Evolutionary conservation across 2,113 vertebrate genomes (phyloP).

Genomic region (Phaetusa simplex): DNA sequence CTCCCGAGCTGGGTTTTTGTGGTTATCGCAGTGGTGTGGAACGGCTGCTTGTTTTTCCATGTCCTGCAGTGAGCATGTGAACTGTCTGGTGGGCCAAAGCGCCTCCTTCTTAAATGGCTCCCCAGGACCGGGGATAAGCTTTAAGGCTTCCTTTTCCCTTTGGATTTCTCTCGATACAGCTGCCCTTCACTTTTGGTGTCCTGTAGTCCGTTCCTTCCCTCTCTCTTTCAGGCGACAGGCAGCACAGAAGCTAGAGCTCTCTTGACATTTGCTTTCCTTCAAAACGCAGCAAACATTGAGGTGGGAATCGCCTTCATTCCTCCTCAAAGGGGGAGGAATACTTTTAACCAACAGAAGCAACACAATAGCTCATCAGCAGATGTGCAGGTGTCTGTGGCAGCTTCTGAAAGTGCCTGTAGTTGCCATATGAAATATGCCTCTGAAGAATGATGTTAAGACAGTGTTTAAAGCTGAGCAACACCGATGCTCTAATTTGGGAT

Average conservation of each 20-base stretch:
- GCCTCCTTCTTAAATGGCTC: not conserved
- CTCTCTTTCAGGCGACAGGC: not conserved
- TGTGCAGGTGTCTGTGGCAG: not conserved
- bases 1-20: not conserved
- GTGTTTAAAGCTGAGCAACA: not conserved
- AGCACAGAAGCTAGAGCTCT: not conserved
- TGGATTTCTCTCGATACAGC: not conserved
- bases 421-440: not conserved
- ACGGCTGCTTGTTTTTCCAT: not conserved
- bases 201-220: not conserved
- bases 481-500: not conserved
- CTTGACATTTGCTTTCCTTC: not conserved
- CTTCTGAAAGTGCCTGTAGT: not conserved
- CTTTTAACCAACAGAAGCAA: not conserved
- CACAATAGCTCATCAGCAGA: not conserved
- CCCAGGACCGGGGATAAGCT: not conserved
- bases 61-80: not conserved
- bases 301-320: not conserved
- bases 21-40: not conserved
- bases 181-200: not conserved
- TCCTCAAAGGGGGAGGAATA: not conserved
- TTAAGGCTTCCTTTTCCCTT: not conserved
- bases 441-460: not conserved
- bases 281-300: accelerated
- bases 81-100: not conserved